Base-by-base conservation (phyloP, 2,888 invertebrate species). In the Microchrysa polita region DNA sequence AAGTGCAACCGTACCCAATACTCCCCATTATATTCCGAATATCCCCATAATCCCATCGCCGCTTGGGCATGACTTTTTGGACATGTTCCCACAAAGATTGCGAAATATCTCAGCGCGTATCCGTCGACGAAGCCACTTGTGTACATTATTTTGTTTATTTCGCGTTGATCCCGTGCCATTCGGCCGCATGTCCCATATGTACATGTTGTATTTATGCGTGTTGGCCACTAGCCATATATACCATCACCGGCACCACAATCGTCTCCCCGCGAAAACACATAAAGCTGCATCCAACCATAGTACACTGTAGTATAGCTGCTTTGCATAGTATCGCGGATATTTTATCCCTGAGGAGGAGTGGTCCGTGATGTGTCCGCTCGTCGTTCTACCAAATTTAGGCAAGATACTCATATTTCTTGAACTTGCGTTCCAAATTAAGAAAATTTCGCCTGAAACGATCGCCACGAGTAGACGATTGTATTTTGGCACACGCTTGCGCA, bases 371-470 rank as follows among this genome's bases (percentile, higher is more conserved):
- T 34, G 44, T 40, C n/a, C 55, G 73, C 53, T 74, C 4, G 27
- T 34, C n/a, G 27, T 34, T 87, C 86, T 86, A 84, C 90, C 89
- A 86, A 88, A 89, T 89, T 88, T 86, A 88, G 89, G 85, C 86
- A 88, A 89, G 77, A 77, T 88, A 88, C 89, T 89, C 90, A 87
- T 87, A 88, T 90, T 89, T 89, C 89, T 86, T 86, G 86, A 87
- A 79, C 78, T 79, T 87, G 86, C 85, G 80, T 79, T 80, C 89
- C 88, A 88, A 88, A 88, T 88, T 86, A 85, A 88, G 88, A 88
- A 88, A 87, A 87, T 87, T 77, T 76, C 74, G 67, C 22, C n/a
- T 63, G 73, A 75, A 72, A 52, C 20, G 63, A 65, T 48, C 72
- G 52, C 34, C 27, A n/a, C 53, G n/a, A 22, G n/a, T n/a, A n/a